phyloP scores from a whole-genome alignment of 2,888 invertebrate species.

The Epistrophella euchroma region DNA sequence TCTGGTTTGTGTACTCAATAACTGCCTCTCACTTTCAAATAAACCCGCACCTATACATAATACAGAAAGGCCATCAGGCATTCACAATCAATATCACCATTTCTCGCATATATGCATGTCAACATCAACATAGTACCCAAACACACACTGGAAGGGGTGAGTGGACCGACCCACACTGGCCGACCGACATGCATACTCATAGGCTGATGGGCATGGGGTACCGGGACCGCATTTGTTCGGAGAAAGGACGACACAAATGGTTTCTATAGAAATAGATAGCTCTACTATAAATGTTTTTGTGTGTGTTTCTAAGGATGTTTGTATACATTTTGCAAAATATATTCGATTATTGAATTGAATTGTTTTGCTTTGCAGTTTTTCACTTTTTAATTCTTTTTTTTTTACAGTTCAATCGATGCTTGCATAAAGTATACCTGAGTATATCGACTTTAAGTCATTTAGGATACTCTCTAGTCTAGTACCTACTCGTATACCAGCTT shows the following conservation, averaged over 20 bases:
- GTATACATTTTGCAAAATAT: slow-evolving; percentile 65
- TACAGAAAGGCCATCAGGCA: slow-evolving; percentile 44
- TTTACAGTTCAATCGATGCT: slow-evolving; percentile 16
- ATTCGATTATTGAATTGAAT: slow-evolving; percentile 63
- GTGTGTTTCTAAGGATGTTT: slow-evolving; percentile 57
- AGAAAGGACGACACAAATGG: not conserved
- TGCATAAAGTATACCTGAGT: slow-evolving; percentile 3
- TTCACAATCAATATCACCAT: slow-evolving; percentile 56
- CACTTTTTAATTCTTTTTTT: slow-evolving; percentile 4
- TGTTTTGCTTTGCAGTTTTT: slow-evolving; percentile 12
- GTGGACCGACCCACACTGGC: not conserved
- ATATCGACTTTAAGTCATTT: slow-evolving; percentile 53
- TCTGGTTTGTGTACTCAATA: slow-evolving; percentile 42
- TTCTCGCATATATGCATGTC: slow-evolving; percentile 2
- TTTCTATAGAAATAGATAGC: slow-evolving; percentile 14
- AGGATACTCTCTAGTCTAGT: slow-evolving; percentile 22
- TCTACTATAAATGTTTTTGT: slow-evolving; percentile 1
- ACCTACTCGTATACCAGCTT: slow-evolving; percentile 11
- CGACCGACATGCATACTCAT: not conserved
- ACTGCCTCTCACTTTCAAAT: slow-evolving; percentile 41
- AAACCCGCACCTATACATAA: slow-evolving; percentile 19
- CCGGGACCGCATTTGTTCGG: slow-evolving; percentile 15
- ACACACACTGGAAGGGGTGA: not conserved
- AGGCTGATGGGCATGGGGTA: too few relatives aligned
- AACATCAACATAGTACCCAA: not conserved